phyloP scores from a whole-genome alignment of 2,797 vertebrate genomes.

The Pangasius larnaudii region DNA sequence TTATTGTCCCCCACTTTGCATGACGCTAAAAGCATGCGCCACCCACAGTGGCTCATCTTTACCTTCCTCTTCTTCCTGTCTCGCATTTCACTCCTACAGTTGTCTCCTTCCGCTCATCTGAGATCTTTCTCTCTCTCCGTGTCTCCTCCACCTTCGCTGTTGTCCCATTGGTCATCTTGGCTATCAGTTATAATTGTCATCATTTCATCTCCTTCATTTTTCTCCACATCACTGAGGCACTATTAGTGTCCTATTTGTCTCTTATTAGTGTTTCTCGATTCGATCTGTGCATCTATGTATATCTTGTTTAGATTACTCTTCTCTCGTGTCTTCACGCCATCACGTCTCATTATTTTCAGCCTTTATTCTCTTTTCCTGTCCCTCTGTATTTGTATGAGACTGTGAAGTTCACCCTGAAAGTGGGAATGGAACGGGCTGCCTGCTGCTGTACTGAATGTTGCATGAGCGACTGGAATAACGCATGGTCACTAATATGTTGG shows the following conservation, averaged over 20 bases:
- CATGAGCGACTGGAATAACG: conserved; percentile 78
- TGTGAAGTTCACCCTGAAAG: conserved; percentile 66
- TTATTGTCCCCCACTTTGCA: conserved; percentile 44
- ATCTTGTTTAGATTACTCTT: neutral
- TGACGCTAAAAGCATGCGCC: conserved; percentile 46
- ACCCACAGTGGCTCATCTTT: conserved; percentile 28
- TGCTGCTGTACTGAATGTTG: conserved; percentile 77
- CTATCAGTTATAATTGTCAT: conserved; percentile 25
- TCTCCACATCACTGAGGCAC: neutral
- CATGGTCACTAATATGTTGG: conserved; percentile 72
- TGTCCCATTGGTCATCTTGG: conserved; percentile 2
- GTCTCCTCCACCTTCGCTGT: conserved; percentile 9
- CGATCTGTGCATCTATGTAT: neutral
- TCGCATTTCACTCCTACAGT: conserved; percentile 19
- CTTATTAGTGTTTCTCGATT: neutral
- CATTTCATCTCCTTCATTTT: neutral
- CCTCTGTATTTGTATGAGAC: conserved; percentile 71
- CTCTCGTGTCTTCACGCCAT: neutral
- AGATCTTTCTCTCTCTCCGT: neutral
- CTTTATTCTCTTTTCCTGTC: conserved; percentile 56
- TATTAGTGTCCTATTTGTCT: neutral
- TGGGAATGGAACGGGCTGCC: conserved; percentile 69
- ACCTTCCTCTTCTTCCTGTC: conserved; percentile 34
- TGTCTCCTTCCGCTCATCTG: neutral
- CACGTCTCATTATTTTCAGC: conserved; percentile 11